These are phyloP conservation scores for Drosophila seguyi DNA, from an alignment of 1,140 invertebrate species.

Conservation along the genomic window DNA sequence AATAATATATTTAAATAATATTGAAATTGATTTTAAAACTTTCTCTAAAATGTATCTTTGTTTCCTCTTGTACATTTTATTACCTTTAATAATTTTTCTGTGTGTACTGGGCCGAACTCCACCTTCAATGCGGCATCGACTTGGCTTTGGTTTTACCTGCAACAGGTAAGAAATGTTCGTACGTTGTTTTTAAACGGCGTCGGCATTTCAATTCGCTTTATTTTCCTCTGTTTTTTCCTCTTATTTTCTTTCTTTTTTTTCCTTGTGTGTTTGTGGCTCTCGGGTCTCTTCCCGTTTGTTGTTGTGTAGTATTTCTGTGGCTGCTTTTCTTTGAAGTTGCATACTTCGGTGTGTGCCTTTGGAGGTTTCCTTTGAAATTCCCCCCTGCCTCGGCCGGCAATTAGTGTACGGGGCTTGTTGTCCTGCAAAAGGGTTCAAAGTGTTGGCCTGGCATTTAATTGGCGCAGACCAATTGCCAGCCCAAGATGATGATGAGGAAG, in stretches of 20 bases:
- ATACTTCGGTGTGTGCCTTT: conserved; percentile 80
- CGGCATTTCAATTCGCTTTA: conserved; percentile 76
- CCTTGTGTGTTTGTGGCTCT: neutral
- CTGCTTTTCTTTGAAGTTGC: conserved; percentile 83
- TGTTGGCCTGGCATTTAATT: conserved; percentile 81
- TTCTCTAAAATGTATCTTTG: neutral
- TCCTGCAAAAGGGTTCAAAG: conserved; percentile 71
- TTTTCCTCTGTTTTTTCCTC: conserved; percentile 38
- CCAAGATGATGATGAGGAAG: neutral
- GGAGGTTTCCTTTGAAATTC: conserved; percentile 78
- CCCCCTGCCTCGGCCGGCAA: conserved; percentile 74
- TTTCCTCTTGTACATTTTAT: too few relatives aligned
- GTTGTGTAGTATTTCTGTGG: conserved; percentile 47
- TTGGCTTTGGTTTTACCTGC: conserved; percentile 64
- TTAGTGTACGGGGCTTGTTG: conserved; percentile 69
- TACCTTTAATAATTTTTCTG: conserved; percentile 2
- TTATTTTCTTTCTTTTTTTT: conserved; percentile 15
- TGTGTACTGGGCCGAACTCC: conserved; percentile 30
- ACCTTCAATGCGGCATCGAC: conserved; percentile 44
- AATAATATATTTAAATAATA: neutral
- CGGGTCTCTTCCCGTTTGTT: conserved; percentile 32
- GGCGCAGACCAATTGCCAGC: conserved; percentile 75
- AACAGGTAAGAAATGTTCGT: conserved; percentile 82
- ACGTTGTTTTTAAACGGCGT: conserved; percentile 63
- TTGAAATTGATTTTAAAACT: neutral